Conservation (phyloP, 2,797 vertebrate genomes). For the Protosalanx chinensis region DNA sequence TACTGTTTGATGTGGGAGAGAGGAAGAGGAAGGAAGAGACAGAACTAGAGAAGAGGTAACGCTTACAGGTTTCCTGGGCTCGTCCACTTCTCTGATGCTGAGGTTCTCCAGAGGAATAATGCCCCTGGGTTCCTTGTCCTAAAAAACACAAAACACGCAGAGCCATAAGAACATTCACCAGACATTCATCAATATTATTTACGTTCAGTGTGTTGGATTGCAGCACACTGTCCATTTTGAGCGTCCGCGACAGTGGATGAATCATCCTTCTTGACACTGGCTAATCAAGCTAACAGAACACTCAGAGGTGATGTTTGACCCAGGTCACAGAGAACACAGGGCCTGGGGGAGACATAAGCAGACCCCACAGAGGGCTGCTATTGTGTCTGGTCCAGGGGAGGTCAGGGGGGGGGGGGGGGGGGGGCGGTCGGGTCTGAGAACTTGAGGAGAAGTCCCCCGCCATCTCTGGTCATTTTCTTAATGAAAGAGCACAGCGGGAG, state of each 20-base stretch:
- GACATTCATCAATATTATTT: background rate
- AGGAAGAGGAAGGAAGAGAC: background rate
- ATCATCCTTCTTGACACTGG: background rate
- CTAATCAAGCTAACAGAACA: background rate
- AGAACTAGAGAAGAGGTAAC: background rate
- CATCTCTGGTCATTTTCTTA: constrained; percentile 59
- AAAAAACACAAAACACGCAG: constrained; percentile 31
- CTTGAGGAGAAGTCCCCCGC: constrained; percentile 51
- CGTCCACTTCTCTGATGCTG: constrained; percentile 94
- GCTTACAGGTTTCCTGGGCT: constrained; percentile 92
- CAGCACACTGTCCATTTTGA: background rate
- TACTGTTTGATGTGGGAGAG: background rate
- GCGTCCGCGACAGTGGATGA: background rate
- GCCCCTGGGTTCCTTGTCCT: constrained; percentile 97
- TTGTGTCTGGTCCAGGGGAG: constrained; percentile 29
- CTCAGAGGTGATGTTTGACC: background rate
- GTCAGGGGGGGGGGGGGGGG: constrained; percentile 25
- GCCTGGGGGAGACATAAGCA: constrained; percentile 2
- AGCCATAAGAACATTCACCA: background rate
- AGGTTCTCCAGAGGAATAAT: constrained; percentile 97
- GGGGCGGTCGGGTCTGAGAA: constrained; percentile 25
- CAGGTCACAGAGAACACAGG: background rate
- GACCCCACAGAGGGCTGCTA: constrained; percentile 11
- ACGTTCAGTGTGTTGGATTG: background rate
- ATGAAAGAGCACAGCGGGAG: constrained; percentile 53